Percentiles rank a stretch among this genome's conserved stretches.
Evolutionary conservation across 2,888 invertebrate species (phyloP).

Genomic region (Drosophila barbarae): DNA sequence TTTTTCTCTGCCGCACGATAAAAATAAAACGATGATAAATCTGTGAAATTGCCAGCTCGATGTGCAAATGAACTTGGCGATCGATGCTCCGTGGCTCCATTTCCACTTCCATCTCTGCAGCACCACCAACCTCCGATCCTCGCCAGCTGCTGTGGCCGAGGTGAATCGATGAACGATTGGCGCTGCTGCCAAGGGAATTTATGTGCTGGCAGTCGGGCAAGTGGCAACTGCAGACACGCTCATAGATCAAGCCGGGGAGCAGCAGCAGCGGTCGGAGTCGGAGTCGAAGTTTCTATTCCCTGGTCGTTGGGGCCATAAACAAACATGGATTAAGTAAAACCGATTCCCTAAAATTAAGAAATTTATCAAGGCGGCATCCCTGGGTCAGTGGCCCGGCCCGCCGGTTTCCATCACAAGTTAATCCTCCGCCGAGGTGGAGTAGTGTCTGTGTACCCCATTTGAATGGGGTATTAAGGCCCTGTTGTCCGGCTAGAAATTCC

Average conservation of each 20-base stretch:
- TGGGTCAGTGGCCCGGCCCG: slow-evolving; percentile 6
- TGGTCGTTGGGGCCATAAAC: slow-evolving; percentile 13
- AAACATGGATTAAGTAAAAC: slow-evolving; percentile 33
- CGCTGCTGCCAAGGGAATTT: slow-evolving; percentile 47
- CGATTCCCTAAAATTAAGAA: slow-evolving; percentile 29
- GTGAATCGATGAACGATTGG: slow-evolving; percentile 42
- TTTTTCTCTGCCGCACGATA: slow-evolving; percentile 44
- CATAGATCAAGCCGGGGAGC: slow-evolving; percentile 42
- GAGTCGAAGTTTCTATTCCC: slow-evolving; percentile 23
- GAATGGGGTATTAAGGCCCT: slow-evolving; percentile 26
- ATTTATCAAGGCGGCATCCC: slow-evolving; percentile 19
- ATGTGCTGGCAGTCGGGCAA: slow-evolving; percentile 54
- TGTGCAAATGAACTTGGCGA: slow-evolving; percentile 64
- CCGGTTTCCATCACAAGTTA: slow-evolving; percentile 26
- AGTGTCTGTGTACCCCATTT: slow-evolving; percentile 14
- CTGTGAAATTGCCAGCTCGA: slow-evolving; percentile 51
- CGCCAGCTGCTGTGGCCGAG: slow-evolving; percentile 15
- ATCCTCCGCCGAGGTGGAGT: slow-evolving; percentile 20
- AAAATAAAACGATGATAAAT: slow-evolving; percentile 58
- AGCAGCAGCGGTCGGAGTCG: slow-evolving; percentile 8
- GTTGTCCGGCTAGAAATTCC: slow-evolving; percentile 35
- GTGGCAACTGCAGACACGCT: slow-evolving; percentile 53
- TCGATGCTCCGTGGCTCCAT: slow-evolving; percentile 41
- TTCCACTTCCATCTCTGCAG: slow-evolving; percentile 26
- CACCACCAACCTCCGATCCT: slow-evolving; percentile 11